Evolutionary conservation across 2,797 vertebrate species (phyloP), one percentile per base, ranked within the genome.

Genomic region (Sebastes jordani): DNA sequence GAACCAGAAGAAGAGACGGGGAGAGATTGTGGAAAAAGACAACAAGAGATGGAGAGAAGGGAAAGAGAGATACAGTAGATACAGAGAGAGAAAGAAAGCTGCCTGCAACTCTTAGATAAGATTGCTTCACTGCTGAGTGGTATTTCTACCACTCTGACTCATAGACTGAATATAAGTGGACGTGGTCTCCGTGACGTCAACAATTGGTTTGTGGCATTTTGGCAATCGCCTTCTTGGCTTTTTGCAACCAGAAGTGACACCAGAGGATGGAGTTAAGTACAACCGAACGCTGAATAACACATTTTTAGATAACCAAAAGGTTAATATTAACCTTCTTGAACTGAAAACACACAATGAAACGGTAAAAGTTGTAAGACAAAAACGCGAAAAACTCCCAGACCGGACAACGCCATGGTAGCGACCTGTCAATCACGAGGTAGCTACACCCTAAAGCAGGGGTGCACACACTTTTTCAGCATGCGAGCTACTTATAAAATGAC

Each of bases 61-160:
- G 62, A 52, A 7, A 70, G 71, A 75, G 60, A 81, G 78, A 77
- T 60, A 70, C 11, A 58, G 70, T 18, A 46, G 18, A 34, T 8
- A 46, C 8, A 68, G 34, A 54, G 70, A 79, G 54, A 65, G 61
- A 76, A 62, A 76, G 82, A 86, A 74, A 80, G 71, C 78, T 80
- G 90, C 85, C 92, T 94, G 93, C 89, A 88, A 84, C 88, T 86
- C 82, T 74, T 81, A 86, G 91, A 94, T 94, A 95, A 94, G 89
- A 93, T 92, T 94, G 83, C 86, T 83, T 86, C 60, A 69, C 82
- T 85, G 82, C 76, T 93, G 88, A 94, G 83, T 92, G 91, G 86
- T 80, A 65, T 93, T 91, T 90, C 85, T 83, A 78, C 89, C 82
- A 78, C 81, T 78, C 73, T 71, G 82, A 83, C 89, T 91, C 46